Conservation (phyloP, 2,888 invertebrate species). For the Ormia ochracea region DNA sequence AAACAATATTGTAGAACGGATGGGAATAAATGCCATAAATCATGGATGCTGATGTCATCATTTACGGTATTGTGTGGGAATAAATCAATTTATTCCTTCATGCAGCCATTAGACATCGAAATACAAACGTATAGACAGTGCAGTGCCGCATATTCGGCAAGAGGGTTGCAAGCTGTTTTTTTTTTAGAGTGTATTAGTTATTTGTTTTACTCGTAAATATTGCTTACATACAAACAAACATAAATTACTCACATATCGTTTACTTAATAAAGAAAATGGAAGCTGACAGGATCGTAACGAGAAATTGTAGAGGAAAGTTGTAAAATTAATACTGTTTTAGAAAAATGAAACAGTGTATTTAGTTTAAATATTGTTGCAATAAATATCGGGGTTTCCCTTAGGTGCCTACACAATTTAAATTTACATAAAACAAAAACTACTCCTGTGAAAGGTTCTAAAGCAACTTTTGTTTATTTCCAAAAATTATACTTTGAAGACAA, state of each 20-base stretch:
- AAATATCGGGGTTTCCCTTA: neutral
- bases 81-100: constrained; percentile 32
- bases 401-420: no score
- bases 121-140: neutral
- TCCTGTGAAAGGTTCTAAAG: no score
- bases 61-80: constrained; percentile 7
- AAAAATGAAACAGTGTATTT: constrained; percentile 19
- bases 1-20: constrained; percentile 30
- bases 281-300: constrained; percentile 6
- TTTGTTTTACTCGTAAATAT: constrained; percentile 21
- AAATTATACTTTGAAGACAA: no score
- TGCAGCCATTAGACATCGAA: constrained; percentile 7
- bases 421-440: no score
- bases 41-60: constrained; percentile 56
- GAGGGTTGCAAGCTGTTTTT: constrained; percentile 30
- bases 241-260: constrained; percentile 41
- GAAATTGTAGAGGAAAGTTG: constrained; percentile 10
- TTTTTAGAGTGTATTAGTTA: constrained; percentile 5
- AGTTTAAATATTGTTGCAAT: neutral
- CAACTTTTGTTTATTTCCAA: no score
- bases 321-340: constrained; percentile 22
- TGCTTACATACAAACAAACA: neutral
- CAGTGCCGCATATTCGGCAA: neutral
- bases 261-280: constrained; percentile 30
- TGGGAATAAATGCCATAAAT: constrained; percentile 47